phyloP scores from a whole-genome alignment of 1,140 invertebrate genomes.

The Gonioctena quinquepunctata region DNA sequence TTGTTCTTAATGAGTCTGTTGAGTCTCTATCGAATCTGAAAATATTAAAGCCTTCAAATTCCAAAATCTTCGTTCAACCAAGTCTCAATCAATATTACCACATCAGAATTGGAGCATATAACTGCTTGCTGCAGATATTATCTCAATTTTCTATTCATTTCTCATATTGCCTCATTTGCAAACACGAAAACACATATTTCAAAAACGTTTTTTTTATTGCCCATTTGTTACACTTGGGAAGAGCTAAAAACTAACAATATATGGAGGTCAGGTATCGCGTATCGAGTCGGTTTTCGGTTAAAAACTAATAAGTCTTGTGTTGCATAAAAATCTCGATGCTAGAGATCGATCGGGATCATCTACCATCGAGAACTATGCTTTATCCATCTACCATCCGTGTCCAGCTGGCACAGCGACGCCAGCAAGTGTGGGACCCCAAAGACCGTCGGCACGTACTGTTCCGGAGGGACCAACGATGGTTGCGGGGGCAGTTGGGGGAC shows the following conservation, averaged over 20 bases:
- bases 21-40: no score
- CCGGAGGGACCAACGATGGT: slow-evolving; percentile 44
- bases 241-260: background rate
- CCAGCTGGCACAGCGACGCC: slow-evolving; percentile 17
- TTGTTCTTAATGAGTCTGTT: no score
- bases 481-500: slow-evolving; percentile 42
- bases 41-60: no score
- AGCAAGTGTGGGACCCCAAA: slow-evolving; percentile 31
- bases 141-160: no score
- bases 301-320: background rate
- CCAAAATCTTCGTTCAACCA: no score
- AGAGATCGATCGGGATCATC: background rate
- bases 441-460: slow-evolving; percentile 35
- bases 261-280: background rate
- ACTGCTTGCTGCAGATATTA: no score
- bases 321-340: background rate
- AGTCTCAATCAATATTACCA: no score
- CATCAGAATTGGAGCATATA: background rate
- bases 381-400: background rate
- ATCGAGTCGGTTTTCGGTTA: background rate
- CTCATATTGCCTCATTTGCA: no score
- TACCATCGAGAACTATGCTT: background rate
- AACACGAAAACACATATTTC: background rate
- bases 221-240: background rate
- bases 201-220: background rate